Conservation (phyloP, 2,797 vertebrate species). For the Siniperca undulata region DNA sequence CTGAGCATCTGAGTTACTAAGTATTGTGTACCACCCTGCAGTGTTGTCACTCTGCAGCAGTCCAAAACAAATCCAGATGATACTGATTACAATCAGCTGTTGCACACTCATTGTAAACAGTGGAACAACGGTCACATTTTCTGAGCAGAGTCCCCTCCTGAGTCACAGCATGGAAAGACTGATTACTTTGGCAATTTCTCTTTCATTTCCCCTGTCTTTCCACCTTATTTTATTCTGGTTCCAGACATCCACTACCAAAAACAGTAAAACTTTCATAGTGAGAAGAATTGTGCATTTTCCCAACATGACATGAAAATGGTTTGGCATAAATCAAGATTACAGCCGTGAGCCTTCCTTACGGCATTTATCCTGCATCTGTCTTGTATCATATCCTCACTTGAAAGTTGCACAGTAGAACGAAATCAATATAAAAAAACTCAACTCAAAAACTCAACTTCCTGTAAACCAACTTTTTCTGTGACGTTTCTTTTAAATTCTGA, state of each 20-base stretch:
- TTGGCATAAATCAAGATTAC: conserved; percentile 22
- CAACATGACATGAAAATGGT: not conserved
- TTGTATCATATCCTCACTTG: conserved; percentile 17
- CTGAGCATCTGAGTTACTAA: not conserved
- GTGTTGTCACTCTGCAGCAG: conserved; percentile 17
- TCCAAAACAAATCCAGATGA: conserved; percentile 45
- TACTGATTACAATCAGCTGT: conserved; percentile 40
- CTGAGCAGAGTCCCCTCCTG: not conserved
- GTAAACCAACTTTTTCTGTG: not conserved
- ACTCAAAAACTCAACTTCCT: not conserved
- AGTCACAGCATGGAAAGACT: conserved; percentile 29
- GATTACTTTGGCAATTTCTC: conserved; percentile 7
- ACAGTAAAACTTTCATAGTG: conserved; percentile 8
- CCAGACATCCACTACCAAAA: not conserved
- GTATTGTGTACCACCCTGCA: not conserved
- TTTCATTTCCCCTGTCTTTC: conserved; percentile 9
- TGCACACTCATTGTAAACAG: conserved; percentile 15
- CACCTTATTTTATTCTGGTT: conserved; percentile 12
- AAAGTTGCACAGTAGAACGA: not conserved
- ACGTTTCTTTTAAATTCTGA: conserved; percentile 4
- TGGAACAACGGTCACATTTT: conserved; percentile 32
- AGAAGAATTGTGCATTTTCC: conserved; percentile 3
- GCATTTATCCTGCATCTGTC: conserved; percentile 20
- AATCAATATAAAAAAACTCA: not conserved
- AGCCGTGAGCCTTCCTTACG: not conserved